Evolutionary conservation across 2,888 invertebrate species (phyloP).

Genomic region (Parasteatoda lunata): DNA sequence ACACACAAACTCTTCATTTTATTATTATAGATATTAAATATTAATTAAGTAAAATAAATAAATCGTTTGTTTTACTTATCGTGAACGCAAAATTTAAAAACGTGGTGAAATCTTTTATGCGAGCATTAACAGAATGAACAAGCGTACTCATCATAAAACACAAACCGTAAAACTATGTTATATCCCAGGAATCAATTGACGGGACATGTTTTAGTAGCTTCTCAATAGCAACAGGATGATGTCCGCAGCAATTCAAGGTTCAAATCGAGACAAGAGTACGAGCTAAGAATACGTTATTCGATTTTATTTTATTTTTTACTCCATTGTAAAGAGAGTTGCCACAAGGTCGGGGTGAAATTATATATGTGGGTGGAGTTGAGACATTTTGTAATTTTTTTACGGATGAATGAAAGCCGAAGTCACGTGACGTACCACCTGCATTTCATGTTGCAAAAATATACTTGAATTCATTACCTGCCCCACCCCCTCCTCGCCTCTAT

Average conservation of each 20-base stretch:
- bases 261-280: not conserved
- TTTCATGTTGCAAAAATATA: slow-evolving; percentile 34
- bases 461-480: not conserved
- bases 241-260: not conserved
- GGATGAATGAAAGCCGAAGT: slow-evolving; percentile 42
- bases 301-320: not conserved
- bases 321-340: slow-evolving; percentile 32
- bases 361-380: slow-evolving; percentile 54
- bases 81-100: too few relatives aligned
- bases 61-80: too few relatives aligned
- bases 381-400: slow-evolving; percentile 38
- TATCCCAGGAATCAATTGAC: not conserved
- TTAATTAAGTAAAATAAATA: too few relatives aligned
- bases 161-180: too few relatives aligned
- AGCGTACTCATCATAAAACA: too few relatives aligned
- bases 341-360: slow-evolving; percentile 47
- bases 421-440: slow-evolving; percentile 53
- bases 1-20: too few relatives aligned
- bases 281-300: not conserved
- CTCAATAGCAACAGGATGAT: not conserved
- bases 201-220: not conserved
- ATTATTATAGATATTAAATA: too few relatives aligned
- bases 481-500: not conserved
- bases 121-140: too few relatives aligned
- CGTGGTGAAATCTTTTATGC: too few relatives aligned